phyloP scores from a whole-genome alignment of 2,888 invertebrate species.

The Autographa pulchrina region DNA sequence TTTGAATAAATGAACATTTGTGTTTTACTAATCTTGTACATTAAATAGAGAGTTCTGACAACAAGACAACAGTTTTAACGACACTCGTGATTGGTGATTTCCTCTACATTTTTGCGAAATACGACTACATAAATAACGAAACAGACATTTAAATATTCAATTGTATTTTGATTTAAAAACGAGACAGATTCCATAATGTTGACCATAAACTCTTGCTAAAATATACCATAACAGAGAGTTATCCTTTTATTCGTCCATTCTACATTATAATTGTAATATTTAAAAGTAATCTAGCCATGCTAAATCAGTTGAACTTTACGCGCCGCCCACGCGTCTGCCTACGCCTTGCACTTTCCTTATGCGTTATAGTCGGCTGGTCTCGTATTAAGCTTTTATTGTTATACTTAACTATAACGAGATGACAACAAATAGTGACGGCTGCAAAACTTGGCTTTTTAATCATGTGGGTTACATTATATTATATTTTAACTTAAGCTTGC shows the following conservation, averaged over 20 bases:
- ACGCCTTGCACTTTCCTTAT: constrained; percentile 56
- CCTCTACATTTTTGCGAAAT: no score
- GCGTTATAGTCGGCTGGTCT: constrained; percentile 21
- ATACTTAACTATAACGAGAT: constrained; percentile 24
- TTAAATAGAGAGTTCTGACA: no score
- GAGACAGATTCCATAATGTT: background rate
- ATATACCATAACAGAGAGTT: background rate
- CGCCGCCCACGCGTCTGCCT: constrained; percentile 53
- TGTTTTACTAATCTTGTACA: background rate
- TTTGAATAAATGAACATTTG: constrained; percentile 16
- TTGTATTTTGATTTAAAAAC: no score
- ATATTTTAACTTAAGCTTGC: background rate
- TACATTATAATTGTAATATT: constrained; percentile 2
- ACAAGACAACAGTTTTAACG: no score
- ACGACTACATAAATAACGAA: no score
- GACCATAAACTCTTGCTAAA: background rate
- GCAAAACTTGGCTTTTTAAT: constrained; percentile 19
- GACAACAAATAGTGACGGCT: constrained; percentile 25
- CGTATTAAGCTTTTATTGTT: constrained; percentile 25
- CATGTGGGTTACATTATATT: background rate
- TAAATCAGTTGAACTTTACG: constrained; percentile 54
- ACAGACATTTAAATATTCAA: no score
- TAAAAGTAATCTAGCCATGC: constrained; percentile 34
- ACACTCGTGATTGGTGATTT: no score
- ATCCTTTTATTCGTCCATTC: background rate